These are phyloP conservation scores for Morpho helenor DNA, from an alignment of 2,888 invertebrate genomes.

Conservation along the genomic window DNA sequence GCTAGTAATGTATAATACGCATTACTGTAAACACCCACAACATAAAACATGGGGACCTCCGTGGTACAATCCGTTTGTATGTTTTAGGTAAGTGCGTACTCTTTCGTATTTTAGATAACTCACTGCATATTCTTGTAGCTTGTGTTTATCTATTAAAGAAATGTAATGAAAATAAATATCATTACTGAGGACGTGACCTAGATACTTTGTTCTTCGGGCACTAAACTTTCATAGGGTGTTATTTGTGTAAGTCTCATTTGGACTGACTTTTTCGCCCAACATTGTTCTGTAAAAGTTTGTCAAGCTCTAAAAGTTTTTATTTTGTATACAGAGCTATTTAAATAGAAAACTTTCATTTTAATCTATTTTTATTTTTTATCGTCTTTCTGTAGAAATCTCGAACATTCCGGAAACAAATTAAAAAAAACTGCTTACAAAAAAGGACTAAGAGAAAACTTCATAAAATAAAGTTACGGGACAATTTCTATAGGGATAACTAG, in stretches of 20 bases:
- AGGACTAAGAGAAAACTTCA: neutral
- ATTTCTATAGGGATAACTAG: neutral
- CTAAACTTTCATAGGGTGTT: no score
- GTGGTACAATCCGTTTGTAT: no score
- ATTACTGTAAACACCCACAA: no score
- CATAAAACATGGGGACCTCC: no score
- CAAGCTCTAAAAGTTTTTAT: neutral
- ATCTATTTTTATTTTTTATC: neutral
- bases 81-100: no score
- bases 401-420: slow-evolving; percentile 3
- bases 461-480: neutral
- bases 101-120: no score
- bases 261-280: neutral
- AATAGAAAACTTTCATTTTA: neutral
- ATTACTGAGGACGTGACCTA: no score
- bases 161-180: no score
- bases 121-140: no score
- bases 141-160: no score
- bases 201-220: no score
- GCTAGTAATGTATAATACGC: no score
- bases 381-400: neutral
- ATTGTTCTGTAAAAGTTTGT: slow-evolving; percentile 3
- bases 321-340: neutral
- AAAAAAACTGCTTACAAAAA: slow-evolving; percentile 1
- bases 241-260: neutral